A percentile compares a stretch with the other conserved stretches of the same genome.
Evolutionary conservation across 2,113 vertebrate genomes (phyloP).

Genomic region (Leptosomus discolor): DNA sequence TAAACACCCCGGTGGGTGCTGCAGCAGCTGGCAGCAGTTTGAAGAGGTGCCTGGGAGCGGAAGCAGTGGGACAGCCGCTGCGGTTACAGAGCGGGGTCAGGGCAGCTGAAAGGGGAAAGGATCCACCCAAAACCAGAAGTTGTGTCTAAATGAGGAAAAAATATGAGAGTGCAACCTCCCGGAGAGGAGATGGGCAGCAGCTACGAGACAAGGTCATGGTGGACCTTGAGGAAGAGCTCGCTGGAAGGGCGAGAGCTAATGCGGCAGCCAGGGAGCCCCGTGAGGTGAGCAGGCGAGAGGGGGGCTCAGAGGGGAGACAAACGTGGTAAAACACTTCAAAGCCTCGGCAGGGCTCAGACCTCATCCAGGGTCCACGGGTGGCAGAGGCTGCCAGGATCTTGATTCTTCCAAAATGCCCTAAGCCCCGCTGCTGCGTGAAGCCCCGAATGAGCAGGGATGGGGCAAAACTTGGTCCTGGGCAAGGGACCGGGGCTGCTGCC

Average conservation of each 20-base stretch:
- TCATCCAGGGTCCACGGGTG: background rate
- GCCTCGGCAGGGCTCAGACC: background rate
- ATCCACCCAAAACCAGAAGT: background rate
- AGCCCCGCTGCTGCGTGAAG: background rate
- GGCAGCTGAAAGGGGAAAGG: background rate
- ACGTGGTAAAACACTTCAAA: fast-evolving
- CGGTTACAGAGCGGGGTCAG: background rate
- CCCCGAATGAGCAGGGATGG: background rate
- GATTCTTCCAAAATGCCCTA: background rate
- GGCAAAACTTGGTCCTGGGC: background rate
- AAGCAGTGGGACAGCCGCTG: fast-evolving
- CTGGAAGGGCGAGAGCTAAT: fast-evolving
- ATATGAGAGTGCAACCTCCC: background rate
- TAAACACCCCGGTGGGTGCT: fast-evolving
- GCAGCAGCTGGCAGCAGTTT: background rate
- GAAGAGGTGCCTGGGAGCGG: fast-evolving
- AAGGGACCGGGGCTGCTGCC: background rate
- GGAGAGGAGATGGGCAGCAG: background rate
- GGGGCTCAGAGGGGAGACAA: background rate
- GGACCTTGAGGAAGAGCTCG: background rate
- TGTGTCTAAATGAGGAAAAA: background rate
- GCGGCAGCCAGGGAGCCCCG: background rate
- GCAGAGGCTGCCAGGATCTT: background rate
- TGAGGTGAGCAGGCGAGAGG: background rate
- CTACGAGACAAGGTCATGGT: fast-evolving